Base-by-base conservation (phyloP, 53 echinoderm and acorn worm species). In the Astropecten irregularis region DNA sequence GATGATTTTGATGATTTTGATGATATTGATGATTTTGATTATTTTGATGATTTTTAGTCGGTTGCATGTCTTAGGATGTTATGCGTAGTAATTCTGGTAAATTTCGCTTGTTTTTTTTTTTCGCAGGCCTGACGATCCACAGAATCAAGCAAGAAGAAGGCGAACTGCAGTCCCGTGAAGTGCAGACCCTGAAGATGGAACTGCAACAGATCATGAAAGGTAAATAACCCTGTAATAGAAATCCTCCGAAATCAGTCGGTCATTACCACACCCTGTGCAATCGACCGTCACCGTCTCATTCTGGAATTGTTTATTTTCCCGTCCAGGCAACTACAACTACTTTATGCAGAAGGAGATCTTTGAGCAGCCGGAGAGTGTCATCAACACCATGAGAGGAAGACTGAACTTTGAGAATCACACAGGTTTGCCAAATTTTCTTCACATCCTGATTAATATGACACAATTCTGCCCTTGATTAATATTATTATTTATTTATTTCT, bases 311-410 rank as follows among this genome's bases (percentile, higher is more conserved):
- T 25, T 64, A 14, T 56, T 27, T 16, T 79, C 16, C 22, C 42
- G 54, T 25, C 30, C 70, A 96, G 96, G 96, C 3, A 96, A 94
- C 85, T 96, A 87, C 88, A 81, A 88, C 25, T 91, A 86, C 58
- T 96, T 96, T 84, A 96, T 96, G 96, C 93, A 94, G 90, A 96
- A 96, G 71, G 96, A 96, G 55, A 96, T 96, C 83, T 96, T 96
- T 85, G 96, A 96, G 84, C 96, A 96, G 74, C 93, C 96, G 1
- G 96, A 96, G 37, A 95, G 94, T 66, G 93, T 96, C 40, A 63
- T 94, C 67, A 96, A 96, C 83, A 96, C 96, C 16, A 96, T 96
- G 96, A 94, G 96, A 74, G 96, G 96, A 0, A 69, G 96, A n/a
- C 73, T 96, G 69, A 93, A 94, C 93, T 93, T 93, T 85, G 91